Percentiles rank a stretch among this genome's conserved stretches.
phyloP scores from a whole-genome alignment of 2,888 invertebrate genomes.

The Hermaeophaga mercurialis region DNA sequence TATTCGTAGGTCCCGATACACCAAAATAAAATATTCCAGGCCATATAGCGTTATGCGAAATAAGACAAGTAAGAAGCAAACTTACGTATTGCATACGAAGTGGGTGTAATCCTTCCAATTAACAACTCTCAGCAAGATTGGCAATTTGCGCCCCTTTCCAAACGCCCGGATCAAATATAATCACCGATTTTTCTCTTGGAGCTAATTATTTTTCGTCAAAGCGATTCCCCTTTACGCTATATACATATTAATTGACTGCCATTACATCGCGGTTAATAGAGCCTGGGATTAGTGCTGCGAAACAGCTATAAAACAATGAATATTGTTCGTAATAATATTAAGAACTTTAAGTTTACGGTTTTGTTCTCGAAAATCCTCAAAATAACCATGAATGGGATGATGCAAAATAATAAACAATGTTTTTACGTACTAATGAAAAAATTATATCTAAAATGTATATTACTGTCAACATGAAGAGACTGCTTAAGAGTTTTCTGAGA shows the following conservation, averaged over 20 bases:
- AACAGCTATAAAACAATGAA: constrained; percentile 2
- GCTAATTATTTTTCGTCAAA: constrained; percentile 56
- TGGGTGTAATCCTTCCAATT: constrained; percentile 55
- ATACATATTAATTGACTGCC: constrained; percentile 51
- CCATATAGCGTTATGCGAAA: constrained; percentile 22
- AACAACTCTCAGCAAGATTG: constrained; percentile 58
- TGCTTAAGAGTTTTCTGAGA: too few relatives aligned
- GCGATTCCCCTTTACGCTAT: constrained; percentile 48
- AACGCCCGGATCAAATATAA: constrained; percentile 54
- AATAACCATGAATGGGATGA: too few relatives aligned
- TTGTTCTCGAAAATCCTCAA: too few relatives aligned
- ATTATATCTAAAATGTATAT: too few relatives aligned
- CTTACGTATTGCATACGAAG: constrained; percentile 54
- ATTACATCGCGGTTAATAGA: constrained; percentile 26
- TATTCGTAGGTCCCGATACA: neutral
- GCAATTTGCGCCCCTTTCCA: constrained; percentile 52
- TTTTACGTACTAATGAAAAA: too few relatives aligned
- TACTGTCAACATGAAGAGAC: too few relatives aligned
- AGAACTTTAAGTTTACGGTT: too few relatives aligned
- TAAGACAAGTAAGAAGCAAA: constrained; percentile 27
- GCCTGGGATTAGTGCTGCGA: constrained; percentile 16
- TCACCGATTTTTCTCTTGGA: constrained; percentile 54
- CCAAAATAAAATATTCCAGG: neutral
- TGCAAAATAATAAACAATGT: too few relatives aligned
- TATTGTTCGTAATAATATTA: neutral